Evolutionary conservation across 2,113 vertebrate species (phyloP).

Genomic region (Glareola pratincola): DNA sequence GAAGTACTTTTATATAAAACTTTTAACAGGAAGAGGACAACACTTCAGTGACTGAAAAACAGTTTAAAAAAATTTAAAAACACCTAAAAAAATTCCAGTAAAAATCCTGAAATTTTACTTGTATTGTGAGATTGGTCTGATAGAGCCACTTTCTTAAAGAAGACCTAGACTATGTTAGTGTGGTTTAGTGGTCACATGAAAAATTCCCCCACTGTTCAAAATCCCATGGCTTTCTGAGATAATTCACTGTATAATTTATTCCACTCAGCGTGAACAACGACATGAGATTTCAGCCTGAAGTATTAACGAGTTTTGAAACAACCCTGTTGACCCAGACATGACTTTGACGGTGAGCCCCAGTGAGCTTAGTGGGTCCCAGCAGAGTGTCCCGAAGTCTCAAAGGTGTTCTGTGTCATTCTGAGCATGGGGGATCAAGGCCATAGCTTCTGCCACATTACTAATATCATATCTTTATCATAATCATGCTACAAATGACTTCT

Average conservation of each 20-base stretch:
- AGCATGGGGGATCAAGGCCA: background rate
- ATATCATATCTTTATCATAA: background rate
- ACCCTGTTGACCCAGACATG: background rate
- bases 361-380: background rate
- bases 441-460: background rate
- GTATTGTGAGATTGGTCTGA: background rate
- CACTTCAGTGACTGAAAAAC: background rate
- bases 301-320: background rate
- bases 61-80: background rate
- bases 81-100: background rate
- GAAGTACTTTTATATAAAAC: background rate
- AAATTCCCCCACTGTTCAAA: background rate
- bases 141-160: background rate
- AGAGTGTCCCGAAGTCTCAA: background rate
- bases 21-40: background rate
- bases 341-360: background rate
- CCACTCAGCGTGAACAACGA: background rate
- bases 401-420: background rate
- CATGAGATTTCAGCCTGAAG: background rate
- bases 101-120: background rate
- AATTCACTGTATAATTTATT: background rate
- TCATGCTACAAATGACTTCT: background rate
- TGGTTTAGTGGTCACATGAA: rapidly evolving
- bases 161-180: background rate
- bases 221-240: background rate